These are phyloP conservation scores for Andrena camellia DNA, from an alignment of 2,888 invertebrate genomes.

Conservation along the genomic window DNA sequence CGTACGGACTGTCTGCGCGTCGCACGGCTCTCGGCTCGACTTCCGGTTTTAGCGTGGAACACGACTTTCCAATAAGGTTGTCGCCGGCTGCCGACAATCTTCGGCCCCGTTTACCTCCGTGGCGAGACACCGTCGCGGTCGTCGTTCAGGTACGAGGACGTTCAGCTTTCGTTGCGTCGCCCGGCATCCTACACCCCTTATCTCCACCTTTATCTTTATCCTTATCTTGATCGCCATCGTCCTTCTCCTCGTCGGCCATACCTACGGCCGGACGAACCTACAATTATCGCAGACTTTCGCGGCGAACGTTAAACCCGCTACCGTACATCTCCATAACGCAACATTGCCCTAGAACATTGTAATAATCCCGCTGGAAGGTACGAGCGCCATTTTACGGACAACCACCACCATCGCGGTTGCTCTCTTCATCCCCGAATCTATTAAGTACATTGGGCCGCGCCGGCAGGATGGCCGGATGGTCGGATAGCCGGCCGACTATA, in stretches of 20 bases:
- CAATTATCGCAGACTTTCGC: neutral
- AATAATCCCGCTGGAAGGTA: conserved; percentile 12
- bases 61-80: conserved; percentile 83
- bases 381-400: conserved; percentile 62
- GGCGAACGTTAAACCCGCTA: neutral
- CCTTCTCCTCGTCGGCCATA: neutral
- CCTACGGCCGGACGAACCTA: neutral
- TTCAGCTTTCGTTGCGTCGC: conserved; percentile 14
- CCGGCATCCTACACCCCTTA: conserved; percentile 10
- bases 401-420: conserved; percentile 70
- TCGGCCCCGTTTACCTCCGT: conserved; percentile 30
- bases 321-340: conserved; percentile 26
- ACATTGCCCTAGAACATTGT: conserved; percentile 33
- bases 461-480: neutral
- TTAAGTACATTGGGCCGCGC: conserved; percentile 65
- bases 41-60: conserved; percentile 81
- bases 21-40: conserved; percentile 56
- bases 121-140: neutral
- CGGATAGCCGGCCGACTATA: conserved; percentile 67
- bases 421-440: conserved; percentile 74
- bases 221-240: neutral
- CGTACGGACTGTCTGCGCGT: neutral
- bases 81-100: conserved; percentile 51
- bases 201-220: conserved; percentile 15
- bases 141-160: conserved; percentile 72